These are phyloP conservation scores for Pedetes capensis DNA, from an alignment of 2,113 vertebrate genomes.

Conservation along the genomic window DNA sequence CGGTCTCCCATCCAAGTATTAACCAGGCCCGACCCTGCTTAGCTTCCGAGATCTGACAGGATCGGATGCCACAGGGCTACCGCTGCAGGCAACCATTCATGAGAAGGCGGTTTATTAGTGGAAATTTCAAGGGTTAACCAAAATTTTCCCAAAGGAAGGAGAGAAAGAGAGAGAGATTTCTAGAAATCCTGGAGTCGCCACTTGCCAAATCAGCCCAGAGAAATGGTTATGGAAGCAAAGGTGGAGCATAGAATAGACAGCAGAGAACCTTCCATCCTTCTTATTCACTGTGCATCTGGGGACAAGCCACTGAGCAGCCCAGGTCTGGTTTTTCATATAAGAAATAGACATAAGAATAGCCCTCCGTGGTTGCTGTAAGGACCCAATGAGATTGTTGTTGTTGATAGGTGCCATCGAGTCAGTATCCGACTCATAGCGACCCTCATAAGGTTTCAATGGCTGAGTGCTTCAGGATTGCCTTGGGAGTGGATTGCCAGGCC, in stretches of 20 bases:
- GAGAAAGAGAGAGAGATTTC: not conserved
- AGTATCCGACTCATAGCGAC: too few species aligned
- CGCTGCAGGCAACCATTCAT: too few species aligned
- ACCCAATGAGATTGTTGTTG: not conserved
- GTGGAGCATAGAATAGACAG: too few species aligned
- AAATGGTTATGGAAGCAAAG: not conserved
- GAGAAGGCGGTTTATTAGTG: not conserved
- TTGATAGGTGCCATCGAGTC: too few species aligned
- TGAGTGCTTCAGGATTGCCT: too few species aligned
- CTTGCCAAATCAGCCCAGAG: not conserved
- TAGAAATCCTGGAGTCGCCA: not conserved
- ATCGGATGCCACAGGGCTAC: too few species aligned
- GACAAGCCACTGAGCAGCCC: accelerated
- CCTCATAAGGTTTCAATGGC: too few species aligned
- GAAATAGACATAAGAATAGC: not conserved
- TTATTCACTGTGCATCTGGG: accelerated
- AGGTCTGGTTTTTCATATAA: not conserved
- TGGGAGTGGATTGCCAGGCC: too few species aligned
- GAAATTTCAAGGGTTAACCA: not conserved
- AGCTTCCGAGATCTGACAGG: too few species aligned
- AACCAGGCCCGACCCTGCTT: too few species aligned
- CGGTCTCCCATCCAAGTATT: too few species aligned
- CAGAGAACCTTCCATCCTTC: not conserved
- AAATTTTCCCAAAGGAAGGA: not conserved
- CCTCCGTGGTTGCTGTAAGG: not conserved